phyloP scores from a whole-genome alignment of 2,113 vertebrate genomes.

The Tretioscincus oriximinensis region DNA sequence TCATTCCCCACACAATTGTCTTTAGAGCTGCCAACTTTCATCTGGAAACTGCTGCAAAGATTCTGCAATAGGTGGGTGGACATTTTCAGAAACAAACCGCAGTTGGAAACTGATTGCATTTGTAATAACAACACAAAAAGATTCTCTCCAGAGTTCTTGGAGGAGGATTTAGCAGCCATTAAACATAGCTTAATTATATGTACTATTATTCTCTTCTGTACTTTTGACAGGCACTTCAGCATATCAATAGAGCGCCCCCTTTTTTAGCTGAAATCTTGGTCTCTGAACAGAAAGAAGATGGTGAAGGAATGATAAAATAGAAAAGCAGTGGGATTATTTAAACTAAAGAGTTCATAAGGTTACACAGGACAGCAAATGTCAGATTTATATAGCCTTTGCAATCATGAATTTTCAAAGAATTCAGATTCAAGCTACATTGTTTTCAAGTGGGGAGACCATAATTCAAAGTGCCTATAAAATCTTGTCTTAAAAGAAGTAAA shows the following conservation, averaged over 20 bases:
- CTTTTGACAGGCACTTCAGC: constrained; percentile 23
- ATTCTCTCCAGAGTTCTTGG: constrained; percentile 26
- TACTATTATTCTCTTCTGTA: constrained; percentile 23
- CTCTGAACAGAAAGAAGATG: constrained; percentile 1
- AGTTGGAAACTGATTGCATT: constrained; percentile 39
- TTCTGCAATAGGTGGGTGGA: constrained; percentile 37
- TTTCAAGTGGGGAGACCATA: not conserved
- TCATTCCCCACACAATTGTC: constrained; percentile 9
- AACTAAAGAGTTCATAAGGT: too few relatives aligned
- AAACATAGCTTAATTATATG: constrained; percentile 35
- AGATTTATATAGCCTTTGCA: too few relatives aligned
- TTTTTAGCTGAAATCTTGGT: constrained; percentile 11
- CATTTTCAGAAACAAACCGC: constrained; percentile 20
- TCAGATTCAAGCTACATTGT: not conserved
- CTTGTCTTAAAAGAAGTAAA: not conserved
- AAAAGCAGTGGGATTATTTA: not conserved
- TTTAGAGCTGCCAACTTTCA: constrained; percentile 23
- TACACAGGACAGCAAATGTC: too few relatives aligned
- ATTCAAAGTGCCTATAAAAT: not conserved
- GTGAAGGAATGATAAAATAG: not conserved
- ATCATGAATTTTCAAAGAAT: too few relatives aligned
- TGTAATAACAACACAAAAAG: constrained; percentile 28
- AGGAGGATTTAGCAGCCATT: constrained; percentile 33
- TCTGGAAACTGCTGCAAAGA: constrained; percentile 19
- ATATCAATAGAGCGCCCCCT: not conserved